These are phyloP conservation scores for Epizoanthus rinbou DNA, from an alignment of 92 coral and sea anemone species.

Conservation along the genomic window DNA sequence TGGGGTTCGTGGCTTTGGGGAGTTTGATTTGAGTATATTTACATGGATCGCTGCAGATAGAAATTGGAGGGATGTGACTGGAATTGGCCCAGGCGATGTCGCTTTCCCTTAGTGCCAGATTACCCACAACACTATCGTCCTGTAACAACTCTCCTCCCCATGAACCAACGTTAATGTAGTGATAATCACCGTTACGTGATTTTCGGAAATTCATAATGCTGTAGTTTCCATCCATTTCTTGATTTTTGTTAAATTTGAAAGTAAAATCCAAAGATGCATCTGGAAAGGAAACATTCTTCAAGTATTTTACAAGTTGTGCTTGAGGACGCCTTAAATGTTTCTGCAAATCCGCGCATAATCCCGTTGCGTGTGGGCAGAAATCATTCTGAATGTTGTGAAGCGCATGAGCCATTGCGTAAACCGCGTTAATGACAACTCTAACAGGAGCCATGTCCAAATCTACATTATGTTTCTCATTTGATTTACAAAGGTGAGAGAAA, in stretches of 20 bases:
- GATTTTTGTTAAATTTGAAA: slow-evolving; percentile 74
- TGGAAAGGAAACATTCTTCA: slow-evolving; percentile 82
- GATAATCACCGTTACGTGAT: slow-evolving; percentile 45
- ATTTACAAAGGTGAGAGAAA: slow-evolving; percentile 49
- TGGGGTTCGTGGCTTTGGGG: slow-evolving; percentile 59
- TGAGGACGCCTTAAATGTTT: slow-evolving; percentile 48
- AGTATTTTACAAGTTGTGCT: slow-evolving; percentile 57
- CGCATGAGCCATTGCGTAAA: slow-evolving; percentile 87
- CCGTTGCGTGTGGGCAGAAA: slow-evolving; percentile 55
- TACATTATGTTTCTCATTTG: slow-evolving; percentile 51
- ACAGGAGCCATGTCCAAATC: slow-evolving; percentile 81
- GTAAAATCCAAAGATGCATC: slow-evolving; percentile 66
- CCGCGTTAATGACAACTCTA: slow-evolving; percentile 88
- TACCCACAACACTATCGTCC: slow-evolving; percentile 48
- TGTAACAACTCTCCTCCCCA: slow-evolving; percentile 66
- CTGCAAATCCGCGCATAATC: slow-evolving; percentile 66
- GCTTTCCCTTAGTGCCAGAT: slow-evolving; percentile 37
- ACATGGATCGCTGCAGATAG: slow-evolving; percentile 74
- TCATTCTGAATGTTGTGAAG: slow-evolving; percentile 74
- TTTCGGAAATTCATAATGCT: slow-evolving; percentile 75
- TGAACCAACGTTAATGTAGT: slow-evolving; percentile 69
- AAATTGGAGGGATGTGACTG: slow-evolving; percentile 47
- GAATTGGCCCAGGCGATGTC: slow-evolving; percentile 69
- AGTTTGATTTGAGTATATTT: slow-evolving; percentile 53
- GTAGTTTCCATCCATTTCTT: slow-evolving; percentile 86